Conservation (phyloP, 2,113 vertebrate genomes). For the Piaya cayana region DNA sequence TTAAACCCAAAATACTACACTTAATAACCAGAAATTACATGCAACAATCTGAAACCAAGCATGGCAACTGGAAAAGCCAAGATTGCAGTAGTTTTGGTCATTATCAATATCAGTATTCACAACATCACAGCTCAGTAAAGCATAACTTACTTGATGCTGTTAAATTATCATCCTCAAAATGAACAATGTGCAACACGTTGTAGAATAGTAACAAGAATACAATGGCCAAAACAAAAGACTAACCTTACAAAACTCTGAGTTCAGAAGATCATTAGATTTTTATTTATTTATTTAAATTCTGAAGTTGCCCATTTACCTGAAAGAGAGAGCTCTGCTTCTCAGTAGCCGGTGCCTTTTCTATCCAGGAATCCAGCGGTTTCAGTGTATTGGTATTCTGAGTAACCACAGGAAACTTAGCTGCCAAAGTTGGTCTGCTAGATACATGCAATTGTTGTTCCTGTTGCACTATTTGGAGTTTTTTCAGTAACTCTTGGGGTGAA, state of each 20-base stretch:
- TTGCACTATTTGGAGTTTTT: constrained; percentile 88
- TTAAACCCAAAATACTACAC: neutral
- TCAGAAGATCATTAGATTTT: neutral
- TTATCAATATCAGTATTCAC: neutral
- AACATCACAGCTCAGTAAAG: neutral
- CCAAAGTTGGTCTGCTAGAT: constrained; percentile 75
- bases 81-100: neutral
- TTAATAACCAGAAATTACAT: neutral
- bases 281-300: neutral
- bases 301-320: constrained; percentile 75
- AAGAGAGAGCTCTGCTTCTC: constrained; percentile 78
- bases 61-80: neutral
- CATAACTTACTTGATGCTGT: neutral
- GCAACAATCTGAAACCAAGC: neutral
- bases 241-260: neutral
- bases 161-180: neutral
- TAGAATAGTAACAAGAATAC: neutral
- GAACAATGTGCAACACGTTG: rapidly evolving
- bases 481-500: constrained; percentile 87
- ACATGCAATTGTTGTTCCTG: constrained; percentile 83
- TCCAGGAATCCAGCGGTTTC: constrained; percentile 71
- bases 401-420: constrained; percentile 83
- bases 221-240: neutral
- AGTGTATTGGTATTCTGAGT: constrained; percentile 28
- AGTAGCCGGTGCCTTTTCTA: constrained; percentile 37